Evolutionary conservation across 2,797 vertebrate species (phyloP).

Genomic region (Falco columbarius): DNA sequence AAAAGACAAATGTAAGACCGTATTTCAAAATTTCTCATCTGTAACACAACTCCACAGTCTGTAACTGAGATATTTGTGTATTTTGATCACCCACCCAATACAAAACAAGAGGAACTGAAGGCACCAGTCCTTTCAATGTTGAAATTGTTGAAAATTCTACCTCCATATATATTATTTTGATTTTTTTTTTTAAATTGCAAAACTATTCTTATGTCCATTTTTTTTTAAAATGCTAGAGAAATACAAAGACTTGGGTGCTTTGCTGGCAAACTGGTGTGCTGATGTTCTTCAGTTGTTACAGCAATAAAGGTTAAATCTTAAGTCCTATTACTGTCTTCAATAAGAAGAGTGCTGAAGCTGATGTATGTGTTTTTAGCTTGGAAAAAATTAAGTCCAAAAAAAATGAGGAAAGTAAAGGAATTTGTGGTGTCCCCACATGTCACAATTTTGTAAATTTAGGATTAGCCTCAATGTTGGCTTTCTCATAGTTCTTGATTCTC

Average conservation of each 20-base stretch:
- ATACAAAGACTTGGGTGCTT: background rate
- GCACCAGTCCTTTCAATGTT: background rate
- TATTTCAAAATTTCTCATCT: background rate
- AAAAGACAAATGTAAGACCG: background rate
- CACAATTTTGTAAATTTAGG: background rate
- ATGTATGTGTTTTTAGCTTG: background rate
- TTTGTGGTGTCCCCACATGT: background rate
- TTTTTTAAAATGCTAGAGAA: background rate
- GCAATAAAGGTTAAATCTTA: background rate
- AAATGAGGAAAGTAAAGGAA: background rate
- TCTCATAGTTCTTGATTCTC: background rate
- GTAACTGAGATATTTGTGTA: background rate
- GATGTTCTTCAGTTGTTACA: background rate
- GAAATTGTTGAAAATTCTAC: background rate
- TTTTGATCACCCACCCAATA: background rate
- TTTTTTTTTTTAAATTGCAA: background rate
- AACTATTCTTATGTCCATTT: background rate
- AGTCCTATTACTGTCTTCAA: background rate
- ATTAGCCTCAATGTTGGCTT: background rate
- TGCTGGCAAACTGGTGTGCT: background rate
- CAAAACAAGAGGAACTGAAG: background rate
- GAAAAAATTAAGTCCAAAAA: background rate
- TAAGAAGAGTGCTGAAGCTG: background rate
- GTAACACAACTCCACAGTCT: background rate
- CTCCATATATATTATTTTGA: background rate